Evolutionary conservation across 2,797 vertebrate genomes (phyloP), one percentile per base, ranked within the genome.

Genomic region (Pseudomugil gertrudae): DNA sequence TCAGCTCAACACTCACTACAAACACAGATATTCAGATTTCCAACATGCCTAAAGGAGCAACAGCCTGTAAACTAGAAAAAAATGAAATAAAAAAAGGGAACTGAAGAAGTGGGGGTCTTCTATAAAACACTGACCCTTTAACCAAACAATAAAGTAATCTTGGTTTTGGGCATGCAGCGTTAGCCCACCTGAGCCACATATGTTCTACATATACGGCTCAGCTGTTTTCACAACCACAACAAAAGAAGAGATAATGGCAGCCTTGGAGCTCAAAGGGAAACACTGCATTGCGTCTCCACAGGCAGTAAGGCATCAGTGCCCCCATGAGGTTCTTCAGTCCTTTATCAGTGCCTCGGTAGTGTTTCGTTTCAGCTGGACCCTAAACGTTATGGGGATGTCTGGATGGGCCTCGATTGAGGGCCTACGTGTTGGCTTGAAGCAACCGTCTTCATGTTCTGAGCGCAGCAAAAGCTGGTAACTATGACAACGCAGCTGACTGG

Each of bases 261-360:
- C 48, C 63, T 55, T 57, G 65, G 67, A 76, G 78, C 63, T 57
- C 1, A 79, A 70, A 75, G 72, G 78, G 69, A 71, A 72, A 65
- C 71, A 72, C 78, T 79, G 85, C 81, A 87, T 76, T 52, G 72
- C 66, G 84, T 77, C 82, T 86, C 77, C 48, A n/a, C 35, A 43
- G 84, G 84, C 76, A 84, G 76, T 86, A 87, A 86, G 87, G 88
- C 82, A 56, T 84, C 47, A 54, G 63, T 66, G 79, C 80, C 80
- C 50, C 3, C 50, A 66, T 68, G 80, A 86, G 81, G 82, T 76
- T 82, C 77, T 67, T 74, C 78, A 65, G 82, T 84, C 71, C 79
- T 43, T 58, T 45, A 58, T 66, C 72, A 66, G 71, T 36, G 43
- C 54, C 67, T 69, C 61, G 14, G 55, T 72, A 76, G 72, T 66